Evolutionary conservation across 1,140 invertebrate species (phyloP).

Genomic region (Sinonovacula constricta): DNA sequence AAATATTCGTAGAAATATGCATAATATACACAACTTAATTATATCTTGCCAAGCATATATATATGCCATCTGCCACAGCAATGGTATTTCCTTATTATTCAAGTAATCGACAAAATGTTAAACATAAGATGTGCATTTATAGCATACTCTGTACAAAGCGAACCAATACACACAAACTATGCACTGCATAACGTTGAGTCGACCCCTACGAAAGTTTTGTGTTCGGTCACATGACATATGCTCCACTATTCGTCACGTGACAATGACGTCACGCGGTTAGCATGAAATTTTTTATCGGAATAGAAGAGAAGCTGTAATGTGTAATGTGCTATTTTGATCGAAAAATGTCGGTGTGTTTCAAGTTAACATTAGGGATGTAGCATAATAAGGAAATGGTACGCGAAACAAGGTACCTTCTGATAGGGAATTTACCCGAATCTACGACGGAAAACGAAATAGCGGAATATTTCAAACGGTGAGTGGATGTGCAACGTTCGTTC

Average conservation of each 20-base stretch:
- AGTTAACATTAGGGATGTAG: constrained; percentile 64
- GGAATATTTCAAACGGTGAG: constrained; percentile 98
- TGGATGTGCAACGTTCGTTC: constrained; percentile 49
- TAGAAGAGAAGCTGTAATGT: constrained; percentile 53
- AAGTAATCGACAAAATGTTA: not conserved
- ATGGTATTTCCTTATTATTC: not conserved
- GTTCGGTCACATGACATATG: constrained; percentile 49
- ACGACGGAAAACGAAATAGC: constrained; percentile 95
- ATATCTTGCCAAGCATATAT: not conserved
- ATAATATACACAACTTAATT: not conserved
- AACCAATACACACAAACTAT: no score
- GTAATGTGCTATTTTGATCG: constrained; percentile 54
- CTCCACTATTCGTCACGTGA: constrained; percentile 46
- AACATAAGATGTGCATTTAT: no score
- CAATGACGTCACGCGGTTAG: constrained; percentile 59
- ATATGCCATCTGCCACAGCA: not conserved
- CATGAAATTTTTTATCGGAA: constrained; percentile 51
- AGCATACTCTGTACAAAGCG: not conserved
- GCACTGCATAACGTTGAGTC: constrained; percentile 31
- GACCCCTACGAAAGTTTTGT: constrained; percentile 23
- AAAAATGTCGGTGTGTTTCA: constrained; percentile 62
- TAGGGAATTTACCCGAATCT: constrained; percentile 99
- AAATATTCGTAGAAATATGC: no score
- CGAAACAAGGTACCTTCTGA: constrained; percentile 99
- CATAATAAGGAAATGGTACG: constrained; percentile 89